These are phyloP conservation scores for Formicarius rufipectus DNA, from an alignment of 2,113 vertebrate genomes.

Conservation along the genomic window DNA sequence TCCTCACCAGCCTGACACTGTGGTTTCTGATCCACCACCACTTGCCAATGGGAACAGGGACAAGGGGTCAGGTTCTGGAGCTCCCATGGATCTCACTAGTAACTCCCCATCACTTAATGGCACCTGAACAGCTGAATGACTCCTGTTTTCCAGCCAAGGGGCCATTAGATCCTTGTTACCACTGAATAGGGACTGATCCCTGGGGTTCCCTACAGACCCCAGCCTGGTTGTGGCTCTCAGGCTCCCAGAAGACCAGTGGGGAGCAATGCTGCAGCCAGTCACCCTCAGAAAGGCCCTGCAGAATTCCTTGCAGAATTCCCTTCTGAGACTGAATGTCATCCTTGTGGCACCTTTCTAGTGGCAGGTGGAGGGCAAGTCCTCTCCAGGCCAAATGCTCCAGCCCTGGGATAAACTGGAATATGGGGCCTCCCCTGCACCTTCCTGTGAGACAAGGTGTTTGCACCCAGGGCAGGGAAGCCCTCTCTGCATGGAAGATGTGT, in stretches of 20 bases:
- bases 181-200: not conserved
- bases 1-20: not conserved
- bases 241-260: not conserved
- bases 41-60: rapidly evolving
- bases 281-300: not conserved
- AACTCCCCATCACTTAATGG: rapidly evolving
- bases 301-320: not conserved
- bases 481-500: not conserved
- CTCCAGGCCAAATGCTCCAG: not conserved
- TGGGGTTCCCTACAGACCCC: too few relatives aligned
- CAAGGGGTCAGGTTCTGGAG: rapidly evolving
- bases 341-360: not conserved
- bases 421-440: not conserved
- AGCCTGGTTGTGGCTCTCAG: rapidly evolving
- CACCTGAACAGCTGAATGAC: not conserved
- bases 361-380: too few relatives aligned
- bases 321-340: not conserved
- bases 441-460: rapidly evolving
- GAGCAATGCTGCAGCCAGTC: not conserved
- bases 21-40: rapidly evolving
- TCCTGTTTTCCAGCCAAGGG: not conserved
- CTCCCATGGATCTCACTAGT: not conserved
- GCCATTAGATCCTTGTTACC: not conserved
- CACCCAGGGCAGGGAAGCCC: not conserved
- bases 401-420: rapidly evolving